Base-by-base conservation (phyloP, 2,113 vertebrate species). In the Ammospiza caudacuta region DNA sequence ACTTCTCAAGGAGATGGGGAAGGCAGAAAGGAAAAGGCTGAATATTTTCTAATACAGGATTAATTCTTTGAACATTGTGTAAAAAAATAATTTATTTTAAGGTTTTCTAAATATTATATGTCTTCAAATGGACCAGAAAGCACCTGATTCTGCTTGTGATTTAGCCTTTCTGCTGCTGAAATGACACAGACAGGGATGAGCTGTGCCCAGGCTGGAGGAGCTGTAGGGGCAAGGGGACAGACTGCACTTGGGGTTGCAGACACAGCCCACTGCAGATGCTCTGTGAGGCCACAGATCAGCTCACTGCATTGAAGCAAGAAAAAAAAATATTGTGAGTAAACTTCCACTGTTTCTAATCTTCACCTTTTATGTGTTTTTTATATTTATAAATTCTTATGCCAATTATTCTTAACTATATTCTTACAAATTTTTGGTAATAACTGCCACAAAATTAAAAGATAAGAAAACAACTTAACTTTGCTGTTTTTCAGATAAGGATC, bases 281-380 rank as follows among this genome's bases (percentile, higher is more conserved):
- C 67, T 43, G 25, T 3, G 18, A 63, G 4, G 3, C 15, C 29
- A 41, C 19, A 57, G 57, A 3, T 20, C 12, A 61, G 20, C 16
- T 87, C 52, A 14, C 9, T 3, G 7, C 4, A 2, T 2, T 39
- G 55, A 70, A 55, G 27, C 23, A 41, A 68, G 39, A 51, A 78
- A 49, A 47, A 47, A 3, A 47, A 64, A 27, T 18, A 33, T 1
- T n/a, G 18, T 23, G 25, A 35, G 15, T 70, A 52, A 72, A 57
- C 6, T 58, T 63, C 6, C 9, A 6, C 5, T 27, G 10, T 14
- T 76, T 75, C 69, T 55, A 21, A 78, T 23, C 39, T 59, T 64
- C 8, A 25, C 3, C 2, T 79, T 91, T 62, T 11, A 67, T 13
- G 13, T 0, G 0, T 4, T 55, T 59, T 47, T 76, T 47, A 25